A percentile compares a stretch with the other conserved stretches of the same genome.
These are phyloP conservation scores for Mythimna albipuncta DNA, from an alignment of 2,888 invertebrate genomes.

Conservation along the genomic window DNA sequence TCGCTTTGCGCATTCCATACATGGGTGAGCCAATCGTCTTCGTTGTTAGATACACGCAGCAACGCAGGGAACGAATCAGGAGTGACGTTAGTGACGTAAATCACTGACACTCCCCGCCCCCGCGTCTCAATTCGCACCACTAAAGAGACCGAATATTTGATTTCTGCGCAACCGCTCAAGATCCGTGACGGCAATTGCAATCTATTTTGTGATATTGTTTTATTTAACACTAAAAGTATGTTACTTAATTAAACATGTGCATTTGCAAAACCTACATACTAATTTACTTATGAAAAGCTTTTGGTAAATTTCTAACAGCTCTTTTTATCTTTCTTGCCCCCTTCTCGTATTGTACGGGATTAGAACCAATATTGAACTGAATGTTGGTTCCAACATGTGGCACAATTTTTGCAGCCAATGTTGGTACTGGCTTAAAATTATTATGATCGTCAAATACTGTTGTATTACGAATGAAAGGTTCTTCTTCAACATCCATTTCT, in stretches of 20 bases:
- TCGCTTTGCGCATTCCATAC: too few relatives aligned
- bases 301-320: conserved; percentile 62
- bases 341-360: conserved; percentile 6
- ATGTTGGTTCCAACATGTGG: conserved; percentile 43
- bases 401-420: conserved; percentile 5
- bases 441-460: too few relatives aligned
- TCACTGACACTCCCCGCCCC: too few relatives aligned
- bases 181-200: too few relatives aligned
- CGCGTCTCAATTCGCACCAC: too few relatives aligned
- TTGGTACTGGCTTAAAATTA: not conserved
- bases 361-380: conserved; percentile 70
- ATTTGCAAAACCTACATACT: not conserved
- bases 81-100: too few relatives aligned
- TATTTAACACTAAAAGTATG: not conserved
- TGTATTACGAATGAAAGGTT: not conserved
- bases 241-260: not conserved
- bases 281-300: conserved; percentile 64
- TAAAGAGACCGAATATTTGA: too few relatives aligned
- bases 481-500: conserved; percentile 71
- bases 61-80: too few relatives aligned
- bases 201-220: too few relatives aligned
- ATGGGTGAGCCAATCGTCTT: too few relatives aligned
- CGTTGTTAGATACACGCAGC: too few relatives aligned
- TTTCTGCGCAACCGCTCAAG: too few relatives aligned
- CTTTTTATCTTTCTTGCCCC: conserved; percentile 45